phyloP scores from a whole-genome alignment of 2,888 invertebrate species.

The Macrosiphum euphorbiae region DNA sequence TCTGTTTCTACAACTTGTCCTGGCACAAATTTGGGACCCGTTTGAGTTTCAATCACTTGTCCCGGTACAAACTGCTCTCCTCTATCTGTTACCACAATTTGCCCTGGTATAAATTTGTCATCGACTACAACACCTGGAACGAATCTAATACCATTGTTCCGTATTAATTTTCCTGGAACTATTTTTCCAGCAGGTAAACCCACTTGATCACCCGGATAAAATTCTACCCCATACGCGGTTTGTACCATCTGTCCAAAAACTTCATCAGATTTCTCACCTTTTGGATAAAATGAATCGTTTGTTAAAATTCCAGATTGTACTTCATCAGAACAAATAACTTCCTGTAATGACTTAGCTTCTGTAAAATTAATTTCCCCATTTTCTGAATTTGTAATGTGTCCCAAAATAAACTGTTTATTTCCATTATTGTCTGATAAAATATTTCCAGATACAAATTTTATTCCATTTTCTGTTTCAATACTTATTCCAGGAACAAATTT shows the following conservation, averaged over 20 bases:
- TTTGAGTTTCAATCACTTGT: conserved; percentile 79
- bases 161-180: conserved; percentile 77
- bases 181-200: conserved; percentile 74
- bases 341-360: conserved; percentile 74
- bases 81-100: conserved; percentile 78
- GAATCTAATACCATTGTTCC: conserved; percentile 77
- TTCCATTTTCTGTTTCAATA: conserved; percentile 76
- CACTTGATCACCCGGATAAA: conserved; percentile 74
- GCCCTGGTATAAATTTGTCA: conserved; percentile 79
- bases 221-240: conserved; percentile 77
- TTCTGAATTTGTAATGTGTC: conserved; percentile 72
- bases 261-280: conserved; percentile 69
- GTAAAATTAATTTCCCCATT: conserved; percentile 75
- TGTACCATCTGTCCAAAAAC: conserved; percentile 80
- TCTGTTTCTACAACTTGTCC: conserved; percentile 82
- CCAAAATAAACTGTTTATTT: conserved; percentile 76
- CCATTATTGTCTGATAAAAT: conserved; percentile 75
- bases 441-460: conserved; percentile 79
- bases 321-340: conserved; percentile 72
- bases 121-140: conserved; percentile 80
- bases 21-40: conserved; percentile 81
- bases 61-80: conserved; percentile 81
- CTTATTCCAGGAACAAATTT: conserved; percentile 79
- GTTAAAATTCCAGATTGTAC: conserved; percentile 66
- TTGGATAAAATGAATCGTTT: conserved; percentile 65